Percentiles rank a stretch among this genome's conserved stretches.
These are phyloP conservation scores for Phymorhynchus buccinoides DNA, from an alignment of 1,140 invertebrate species.

Conservation along the genomic window DNA sequence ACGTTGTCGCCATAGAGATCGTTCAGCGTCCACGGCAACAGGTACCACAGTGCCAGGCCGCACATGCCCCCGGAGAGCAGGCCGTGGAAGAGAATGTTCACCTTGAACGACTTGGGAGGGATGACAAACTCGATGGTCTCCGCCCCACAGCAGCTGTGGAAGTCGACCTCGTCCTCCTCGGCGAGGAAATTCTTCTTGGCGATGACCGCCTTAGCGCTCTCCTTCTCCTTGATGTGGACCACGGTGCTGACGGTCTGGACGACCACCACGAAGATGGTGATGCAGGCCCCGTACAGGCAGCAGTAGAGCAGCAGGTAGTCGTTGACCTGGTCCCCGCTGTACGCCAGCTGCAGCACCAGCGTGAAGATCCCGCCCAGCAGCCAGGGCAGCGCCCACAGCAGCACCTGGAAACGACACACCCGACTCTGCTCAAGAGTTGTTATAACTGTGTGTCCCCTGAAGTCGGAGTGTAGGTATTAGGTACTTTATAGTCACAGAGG, in stretches of 20 bases:
- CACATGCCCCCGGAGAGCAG: constrained; percentile 67
- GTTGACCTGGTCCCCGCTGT: constrained; percentile 47
- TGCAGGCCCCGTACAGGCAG: constrained; percentile 64
- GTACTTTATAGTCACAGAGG: no score
- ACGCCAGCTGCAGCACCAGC: constrained; percentile 62
- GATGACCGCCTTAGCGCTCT: constrained; percentile 46
- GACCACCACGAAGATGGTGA: constrained; percentile 62
- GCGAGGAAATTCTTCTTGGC: constrained; percentile 62
- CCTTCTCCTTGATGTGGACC: constrained; percentile 54
- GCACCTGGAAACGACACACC: constrained; percentile 31
- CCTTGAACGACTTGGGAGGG: constrained; percentile 67
- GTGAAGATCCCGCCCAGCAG: constrained; percentile 68
- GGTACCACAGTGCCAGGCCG: constrained; percentile 64
- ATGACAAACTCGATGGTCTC: constrained; percentile 70
- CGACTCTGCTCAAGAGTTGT: neutral
- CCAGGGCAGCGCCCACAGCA: constrained; percentile 66
- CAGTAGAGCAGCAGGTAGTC: constrained; percentile 58
- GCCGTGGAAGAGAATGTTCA: constrained; percentile 69
- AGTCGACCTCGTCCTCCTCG: constrained; percentile 71
- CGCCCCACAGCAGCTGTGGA: constrained; percentile 68
- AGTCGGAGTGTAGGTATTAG: no score
- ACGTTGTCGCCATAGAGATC: constrained; percentile 58
- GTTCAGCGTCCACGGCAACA: constrained; percentile 65
- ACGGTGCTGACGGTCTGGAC: constrained; percentile 62
- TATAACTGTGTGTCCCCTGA: no score